Percentiles rank a stretch among this genome's conserved stretches.
Conservation (phyloP, 1,140 invertebrate genomes). For the Trypoxylus dichotomus region DNA sequence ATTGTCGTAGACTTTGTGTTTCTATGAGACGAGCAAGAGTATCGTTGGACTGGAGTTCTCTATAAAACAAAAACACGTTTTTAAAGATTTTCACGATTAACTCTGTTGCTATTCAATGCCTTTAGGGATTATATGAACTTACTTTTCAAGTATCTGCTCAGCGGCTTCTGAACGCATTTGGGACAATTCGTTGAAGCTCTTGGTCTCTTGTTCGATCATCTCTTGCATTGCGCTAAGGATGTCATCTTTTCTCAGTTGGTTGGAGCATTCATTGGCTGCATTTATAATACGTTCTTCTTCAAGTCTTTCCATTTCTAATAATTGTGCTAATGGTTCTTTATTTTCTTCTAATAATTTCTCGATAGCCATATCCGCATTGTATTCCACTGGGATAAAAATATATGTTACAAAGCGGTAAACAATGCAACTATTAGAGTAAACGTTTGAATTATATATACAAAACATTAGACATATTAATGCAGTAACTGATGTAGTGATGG, state of each 20-base stretch:
- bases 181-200: conserved; percentile 46
- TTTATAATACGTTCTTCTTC: conserved; percentile 59
- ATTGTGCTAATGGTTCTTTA: conserved; percentile 61
- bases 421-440: no score
- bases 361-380: conserved; percentile 66
- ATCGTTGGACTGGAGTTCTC: conserved; percentile 60
- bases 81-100: no score
- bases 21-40: conserved; percentile 63
- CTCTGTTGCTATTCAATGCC: neutral
- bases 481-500: no score
- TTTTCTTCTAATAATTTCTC: conserved; percentile 64
- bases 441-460: no score
- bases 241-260: conserved; percentile 54
- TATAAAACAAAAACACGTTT: conserved; percentile 40
- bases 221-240: conserved; percentile 67
- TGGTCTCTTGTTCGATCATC: conserved; percentile 63
- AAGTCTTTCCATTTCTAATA: conserved; percentile 65
- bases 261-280: conserved; percentile 43
- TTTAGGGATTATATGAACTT: conserved; percentile 26
- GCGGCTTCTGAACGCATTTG: conserved; percentile 45
- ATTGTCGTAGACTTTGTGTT: conserved; percentile 62
- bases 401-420: no score
- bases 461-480: no score
- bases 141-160: conserved; percentile 49
- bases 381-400: conserved; percentile 60